Percentiles rank a stretch among this genome's conserved stretches.
Evolutionary conservation across 2,797 vertebrate species (phyloP).

Genomic region (Epinephelus coioides): DNA sequence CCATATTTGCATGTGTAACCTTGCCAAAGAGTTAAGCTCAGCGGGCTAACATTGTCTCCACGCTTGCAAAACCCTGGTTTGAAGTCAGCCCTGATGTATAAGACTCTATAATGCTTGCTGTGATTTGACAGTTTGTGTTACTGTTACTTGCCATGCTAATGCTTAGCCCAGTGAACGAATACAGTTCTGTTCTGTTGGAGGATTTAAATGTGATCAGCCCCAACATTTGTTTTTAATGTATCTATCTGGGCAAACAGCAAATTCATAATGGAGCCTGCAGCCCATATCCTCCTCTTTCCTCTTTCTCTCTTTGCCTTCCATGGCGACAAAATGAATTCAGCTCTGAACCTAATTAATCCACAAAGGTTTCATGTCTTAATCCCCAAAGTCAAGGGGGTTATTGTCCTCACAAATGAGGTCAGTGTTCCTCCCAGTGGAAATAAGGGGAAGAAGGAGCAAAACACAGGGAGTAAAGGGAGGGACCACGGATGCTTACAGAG

Average conservation of each 20-base stretch:
- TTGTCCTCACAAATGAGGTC: conserved; percentile 93
- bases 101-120: conserved; percentile 74
- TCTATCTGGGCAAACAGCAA: conserved; percentile 75
- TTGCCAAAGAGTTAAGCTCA: conserved; percentile 78
- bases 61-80: conserved; percentile 68
- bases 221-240: conserved; percentile 70
- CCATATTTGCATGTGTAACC: conserved; percentile 73
- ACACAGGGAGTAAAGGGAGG: conserved; percentile 71
- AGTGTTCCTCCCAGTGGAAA: conserved; percentile 89
- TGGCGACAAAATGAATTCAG: conserved; percentile 88
- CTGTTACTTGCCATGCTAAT: conserved; percentile 61
- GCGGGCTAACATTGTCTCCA: conserved; percentile 70
- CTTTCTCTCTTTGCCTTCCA: conserved; percentile 81
- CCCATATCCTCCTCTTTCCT: conserved; percentile 73
- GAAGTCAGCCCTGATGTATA: conserved; percentile 71
- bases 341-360: conserved; percentile 91
- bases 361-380: conserved; percentile 93
- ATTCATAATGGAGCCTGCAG: conserved; percentile 78
- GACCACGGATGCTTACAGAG: conserved; percentile 59
- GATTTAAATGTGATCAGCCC: conserved; percentile 74
- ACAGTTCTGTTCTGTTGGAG: conserved; percentile 50
- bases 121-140: conserved; percentile 71
- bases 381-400: conserved; percentile 92
- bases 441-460: conserved; percentile 83
- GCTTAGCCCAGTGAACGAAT: conserved; percentile 57